A percentile compares a stretch with the other conserved stretches of the same genome.
Evolutionary conservation across 1,140 invertebrate genomes (phyloP).

Genomic region (Microplitis demolitor): DNA sequence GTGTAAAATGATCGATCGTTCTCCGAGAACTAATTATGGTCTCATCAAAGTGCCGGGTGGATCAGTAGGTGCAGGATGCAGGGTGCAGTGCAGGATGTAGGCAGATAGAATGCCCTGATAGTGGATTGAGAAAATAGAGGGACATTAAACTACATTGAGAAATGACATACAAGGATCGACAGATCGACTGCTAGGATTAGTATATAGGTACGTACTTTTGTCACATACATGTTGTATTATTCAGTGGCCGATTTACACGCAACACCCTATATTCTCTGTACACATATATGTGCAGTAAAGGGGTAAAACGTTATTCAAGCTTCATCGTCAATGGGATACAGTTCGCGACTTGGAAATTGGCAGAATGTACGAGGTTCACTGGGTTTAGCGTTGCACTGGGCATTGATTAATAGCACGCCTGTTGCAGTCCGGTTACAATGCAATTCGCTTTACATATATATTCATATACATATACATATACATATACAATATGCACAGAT

Average conservation of each 20-base stretch:
- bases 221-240: slow-evolving; percentile 12
- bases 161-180: slow-evolving; percentile 21
- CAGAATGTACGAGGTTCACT: slow-evolving; percentile 46
- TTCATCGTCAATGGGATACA: slow-evolving; percentile 23
- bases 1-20: slow-evolving; percentile 23
- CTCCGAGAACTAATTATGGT: slow-evolving; percentile 26
- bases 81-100: background rate
- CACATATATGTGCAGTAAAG: slow-evolving; percentile 9
- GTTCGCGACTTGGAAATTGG: slow-evolving; percentile 51
- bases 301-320: slow-evolving; percentile 25
- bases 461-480: background rate
- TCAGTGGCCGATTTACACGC: too few species aligned
- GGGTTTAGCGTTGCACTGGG: slow-evolving; percentile 45
- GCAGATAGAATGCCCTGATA: background rate
- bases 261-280: background rate
- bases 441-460: slow-evolving; percentile 54
- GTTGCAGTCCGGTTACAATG: slow-evolving; percentile 61
- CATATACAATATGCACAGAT: background rate
- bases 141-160: background rate
- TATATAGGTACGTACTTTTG: background rate
- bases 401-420: slow-evolving; percentile 63
- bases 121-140: background rate
- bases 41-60: slow-evolving; percentile 21
- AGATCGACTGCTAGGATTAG: slow-evolving; percentile 1
- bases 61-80: background rate